Evolutionary conservation across 2,113 vertebrate genomes (phyloP), one percentile per base, ranked within the genome.

Genomic region (Spermophilus dauricus): DNA sequence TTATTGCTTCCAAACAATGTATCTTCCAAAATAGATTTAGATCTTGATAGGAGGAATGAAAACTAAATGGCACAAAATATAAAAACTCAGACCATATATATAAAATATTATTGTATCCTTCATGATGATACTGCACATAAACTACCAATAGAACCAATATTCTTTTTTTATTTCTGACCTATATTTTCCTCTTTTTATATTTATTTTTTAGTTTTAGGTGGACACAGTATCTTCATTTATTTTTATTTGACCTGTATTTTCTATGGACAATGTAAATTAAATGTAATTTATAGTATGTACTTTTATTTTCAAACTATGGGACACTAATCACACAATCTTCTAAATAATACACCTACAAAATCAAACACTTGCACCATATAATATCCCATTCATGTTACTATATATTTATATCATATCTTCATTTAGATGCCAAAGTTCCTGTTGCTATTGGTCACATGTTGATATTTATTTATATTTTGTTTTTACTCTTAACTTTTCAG

Each of bases 1-100:
- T 86, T 91, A 83, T 80, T 83, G 12, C 58, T 93, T 84, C 58
- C 28, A 45, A 94, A 89, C n/a, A 42, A 72, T 63, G 58, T 70
- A 80, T 8, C 7, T 67, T 16, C 63, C 4, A 95, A 93, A 83
- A 75, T 42, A 78, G 61, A 95, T 78, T 53, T 77, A 88, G 53
- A 37, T 3, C 18, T 86, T 93, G 69, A 93, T 34, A 86, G 17
- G 37, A 42, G 42, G 42, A 85, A 30, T 56, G 34, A 97, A 95
- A 96, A 84, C 34, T 26, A 73, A 92, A 51, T 14, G 20, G 39
- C 1, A 45, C 69, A 11, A 69, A 93, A 72, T 63, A 56, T 81
- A 48, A 81, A 86, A 73, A 17, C 17, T 37, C 30, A 70, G 17
- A 63, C 13, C 20, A 75, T 22, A 88, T 42, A 28, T 78, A 32